These are phyloP conservation scores for Hemicordylus capensis DNA, from an alignment of 2,113 vertebrate genomes.

Conservation along the genomic window DNA sequence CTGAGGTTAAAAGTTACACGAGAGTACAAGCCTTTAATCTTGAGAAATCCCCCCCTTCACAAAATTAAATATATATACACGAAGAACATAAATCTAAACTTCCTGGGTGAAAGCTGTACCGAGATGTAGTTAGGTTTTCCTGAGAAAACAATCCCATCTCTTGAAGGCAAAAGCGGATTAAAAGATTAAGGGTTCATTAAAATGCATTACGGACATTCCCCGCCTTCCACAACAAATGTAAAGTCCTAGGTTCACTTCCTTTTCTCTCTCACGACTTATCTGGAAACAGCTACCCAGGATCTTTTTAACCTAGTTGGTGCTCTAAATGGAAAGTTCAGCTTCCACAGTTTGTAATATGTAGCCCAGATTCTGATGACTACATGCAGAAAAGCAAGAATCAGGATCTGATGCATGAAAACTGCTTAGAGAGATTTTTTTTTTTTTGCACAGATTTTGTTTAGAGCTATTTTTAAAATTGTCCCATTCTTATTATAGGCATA, in stretches of 20 bases:
- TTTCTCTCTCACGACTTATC: neutral
- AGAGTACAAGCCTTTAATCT: neutral
- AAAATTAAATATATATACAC: neutral
- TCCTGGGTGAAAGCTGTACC: neutral
- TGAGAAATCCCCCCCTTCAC: too few species aligned
- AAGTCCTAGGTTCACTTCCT: neutral
- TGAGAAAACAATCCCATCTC: slow-evolving; percentile 59
- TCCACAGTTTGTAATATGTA: neutral
- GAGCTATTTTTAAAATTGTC: slow-evolving; percentile 13
- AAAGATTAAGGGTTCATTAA: slow-evolving; percentile 73
- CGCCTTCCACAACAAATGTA: neutral
- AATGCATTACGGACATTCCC: slow-evolving; percentile 24
- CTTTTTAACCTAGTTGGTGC: neutral
- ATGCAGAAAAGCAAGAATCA: neutral
- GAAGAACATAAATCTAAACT: neutral
- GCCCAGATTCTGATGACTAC: neutral
- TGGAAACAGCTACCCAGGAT: neutral
- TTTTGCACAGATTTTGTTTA: neutral
- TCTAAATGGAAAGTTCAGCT: neutral
- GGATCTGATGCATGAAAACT: neutral
- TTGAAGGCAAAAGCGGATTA: slow-evolving; percentile 73
- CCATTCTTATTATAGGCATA: neutral
- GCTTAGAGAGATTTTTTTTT: neutral
- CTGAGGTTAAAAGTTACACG: too few species aligned
- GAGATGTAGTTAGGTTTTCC: neutral